Conservation (phyloP, 2,888 invertebrate species). For the Acanthoscelides obtectus region DNA sequence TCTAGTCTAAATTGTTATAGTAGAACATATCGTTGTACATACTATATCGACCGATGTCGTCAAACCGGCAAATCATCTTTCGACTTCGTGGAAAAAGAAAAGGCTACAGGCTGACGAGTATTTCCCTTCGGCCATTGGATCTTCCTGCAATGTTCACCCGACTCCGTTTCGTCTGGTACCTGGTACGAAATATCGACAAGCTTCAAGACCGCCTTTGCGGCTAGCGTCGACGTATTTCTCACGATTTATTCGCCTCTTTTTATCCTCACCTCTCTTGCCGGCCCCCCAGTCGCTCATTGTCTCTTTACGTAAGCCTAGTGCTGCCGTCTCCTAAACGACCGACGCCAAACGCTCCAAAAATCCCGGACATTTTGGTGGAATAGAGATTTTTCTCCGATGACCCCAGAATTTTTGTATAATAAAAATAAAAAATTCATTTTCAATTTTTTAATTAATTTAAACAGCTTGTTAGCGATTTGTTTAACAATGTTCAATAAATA, state of each 20-base stretch:
- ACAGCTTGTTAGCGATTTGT: no score
- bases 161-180: no score
- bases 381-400: no score
- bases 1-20: neutral
- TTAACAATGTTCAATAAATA: no score
- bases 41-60: neutral
- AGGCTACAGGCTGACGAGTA: neutral
- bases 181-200: conserved; percentile 45
- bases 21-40: no score
- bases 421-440: no score
- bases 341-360: no score
- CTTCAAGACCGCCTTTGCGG: conserved; percentile 10
- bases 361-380: no score
- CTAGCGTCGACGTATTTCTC: conserved; percentile 11
- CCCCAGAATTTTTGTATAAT: no score
- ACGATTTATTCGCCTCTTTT: conserved; percentile 9
- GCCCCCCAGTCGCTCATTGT: neutral
- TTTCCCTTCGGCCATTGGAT: neutral
- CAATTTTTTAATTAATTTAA: no score
- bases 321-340: no score
- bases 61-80: neutral
- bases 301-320: no score
- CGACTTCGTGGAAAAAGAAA: neutral
- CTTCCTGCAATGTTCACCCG: neutral
- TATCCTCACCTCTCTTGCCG: neutral